Base-by-base conservation (phyloP, 2,113 vertebrate genomes). In the Talpa occidentalis region DNA sequence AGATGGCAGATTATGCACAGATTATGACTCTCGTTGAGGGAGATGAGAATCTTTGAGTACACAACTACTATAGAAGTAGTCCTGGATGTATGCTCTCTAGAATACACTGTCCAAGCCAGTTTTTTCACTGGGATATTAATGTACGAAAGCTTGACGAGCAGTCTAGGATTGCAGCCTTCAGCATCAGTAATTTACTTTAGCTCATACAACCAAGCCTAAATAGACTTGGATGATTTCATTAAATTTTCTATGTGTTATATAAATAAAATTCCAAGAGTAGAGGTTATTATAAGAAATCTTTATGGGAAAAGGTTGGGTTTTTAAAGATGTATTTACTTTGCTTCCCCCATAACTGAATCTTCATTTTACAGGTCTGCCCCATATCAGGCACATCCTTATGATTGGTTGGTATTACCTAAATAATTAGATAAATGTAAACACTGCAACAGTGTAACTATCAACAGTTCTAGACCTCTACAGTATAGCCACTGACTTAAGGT, bases 321-420 rank as follows among this genome's bases (percentile, higher is more conserved):
- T 92, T 95, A 89, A 94, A 91, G 42, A 84, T 30, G 26, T 28
- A 80, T 49, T 74, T 88, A 77, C 42, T 93, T 66, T 69, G 86
- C 59, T 91, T 88, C 77, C n/a, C n/a, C 69, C 94, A 73, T 78
- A 64, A 69, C 26, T 60, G n/a, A 91, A 76, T 93, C 84, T 95
- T 91, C 17, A 85, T 10, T 88, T 91, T 67, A 56, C 28, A 94
- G 54, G 35, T 81, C 77, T 91, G 59, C 49, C 72, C 72, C 42
- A 79, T 17, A 77, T 22, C 74, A 40, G 60, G 5, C 42, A 8
- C 5, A 79, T 76, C 19, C 28, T n/a, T 66, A 49, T 60, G 26
- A 88, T 59, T 14, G 17, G 4, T 44, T 94, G 5, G 62, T 47
- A 87, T 28, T 37, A 42, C 90, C 42, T 89, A 47, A 72, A 37